A percentile compares a stretch with the other conserved stretches of the same genome.
Evolutionary conservation across 1,140 invertebrate genomes (phyloP).

Genomic region (Pogonus chalceus): DNA sequence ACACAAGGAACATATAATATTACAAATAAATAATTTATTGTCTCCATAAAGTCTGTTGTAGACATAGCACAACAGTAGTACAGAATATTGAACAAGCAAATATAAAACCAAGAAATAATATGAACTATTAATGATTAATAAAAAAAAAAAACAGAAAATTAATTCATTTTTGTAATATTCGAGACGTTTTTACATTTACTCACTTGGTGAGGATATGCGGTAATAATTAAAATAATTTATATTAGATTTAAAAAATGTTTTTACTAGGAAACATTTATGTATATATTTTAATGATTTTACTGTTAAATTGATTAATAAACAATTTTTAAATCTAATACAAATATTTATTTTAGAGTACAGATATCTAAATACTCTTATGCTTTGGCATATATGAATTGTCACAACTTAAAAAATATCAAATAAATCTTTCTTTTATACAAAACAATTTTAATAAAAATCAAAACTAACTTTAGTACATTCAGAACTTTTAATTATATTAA

Average conservation of each 20-base stretch:
- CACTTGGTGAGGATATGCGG: neutral
- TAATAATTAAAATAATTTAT: too few species aligned
- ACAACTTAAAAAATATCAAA: slow-evolving; percentile 10
- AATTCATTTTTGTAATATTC: slow-evolving; percentile 15
- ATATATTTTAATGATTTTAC: slow-evolving; percentile 13
- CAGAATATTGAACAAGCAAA: neutral
- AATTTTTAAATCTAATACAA: slow-evolving; percentile 14
- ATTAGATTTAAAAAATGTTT: too few species aligned
- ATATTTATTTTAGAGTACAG: slow-evolving; percentile 16
- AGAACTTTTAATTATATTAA: slow-evolving; percentile 12
- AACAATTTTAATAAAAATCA: slow-evolving; percentile 22
- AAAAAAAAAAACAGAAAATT: slow-evolving; percentile 18
- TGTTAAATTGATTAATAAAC: slow-evolving; percentile 13
- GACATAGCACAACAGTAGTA: slow-evolving; percentile 24
- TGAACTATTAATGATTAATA: slow-evolving; percentile 11
- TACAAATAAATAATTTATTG: slow-evolving; percentile 39
- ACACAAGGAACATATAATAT: neutral
- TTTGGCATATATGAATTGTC: slow-evolving; percentile 27
- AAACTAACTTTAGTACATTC: slow-evolving; percentile 9
- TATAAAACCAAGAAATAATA: neutral
- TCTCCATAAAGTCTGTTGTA: slow-evolving; percentile 28
- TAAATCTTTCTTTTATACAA: slow-evolving; percentile 29
- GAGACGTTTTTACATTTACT: neutral
- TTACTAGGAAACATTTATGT: slow-evolving; percentile 12
- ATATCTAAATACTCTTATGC: slow-evolving; percentile 23